Percentiles rank a stretch among this genome's conserved stretches.
These are phyloP conservation scores for Neosilurus hyrtlii DNA, from an alignment of 2,797 vertebrate species.

Conservation along the genomic window DNA sequence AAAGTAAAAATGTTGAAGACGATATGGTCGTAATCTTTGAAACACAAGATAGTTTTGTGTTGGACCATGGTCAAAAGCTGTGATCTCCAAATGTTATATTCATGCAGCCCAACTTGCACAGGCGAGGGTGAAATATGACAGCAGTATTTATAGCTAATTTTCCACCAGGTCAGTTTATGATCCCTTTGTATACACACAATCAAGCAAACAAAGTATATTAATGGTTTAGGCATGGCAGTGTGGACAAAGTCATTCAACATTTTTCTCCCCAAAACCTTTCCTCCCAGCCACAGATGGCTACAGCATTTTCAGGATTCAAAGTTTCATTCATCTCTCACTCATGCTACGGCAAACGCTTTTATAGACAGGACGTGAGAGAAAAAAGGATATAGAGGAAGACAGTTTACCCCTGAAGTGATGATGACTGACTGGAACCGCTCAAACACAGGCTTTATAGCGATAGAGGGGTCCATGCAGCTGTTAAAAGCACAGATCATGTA, in stretches of 20 bases:
- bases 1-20: background rate
- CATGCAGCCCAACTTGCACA: background rate
- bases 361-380: background rate
- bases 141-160: background rate
- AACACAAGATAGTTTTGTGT: background rate
- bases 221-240: background rate
- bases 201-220: background rate
- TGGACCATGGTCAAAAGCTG: background rate
- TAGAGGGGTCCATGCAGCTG: slow-evolving; percentile 93
- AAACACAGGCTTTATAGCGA: slow-evolving; percentile 92
- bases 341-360: background rate
- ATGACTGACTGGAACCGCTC: slow-evolving; percentile 89
- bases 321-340: background rate
- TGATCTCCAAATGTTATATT: background rate
- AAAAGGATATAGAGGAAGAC: background rate
- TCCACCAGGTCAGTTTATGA: background rate
- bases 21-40: background rate
- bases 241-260: background rate
- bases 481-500: background rate
- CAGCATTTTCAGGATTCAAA: background rate
- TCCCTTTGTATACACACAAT: background rate
- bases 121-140: background rate
- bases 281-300: background rate
- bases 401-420: slow-evolving; percentile 88
- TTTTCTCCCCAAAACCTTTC: background rate